These are phyloP conservation scores for Lycocerus yunnanus DNA, from an alignment of 2,888 invertebrate genomes.

Conservation along the genomic window DNA sequence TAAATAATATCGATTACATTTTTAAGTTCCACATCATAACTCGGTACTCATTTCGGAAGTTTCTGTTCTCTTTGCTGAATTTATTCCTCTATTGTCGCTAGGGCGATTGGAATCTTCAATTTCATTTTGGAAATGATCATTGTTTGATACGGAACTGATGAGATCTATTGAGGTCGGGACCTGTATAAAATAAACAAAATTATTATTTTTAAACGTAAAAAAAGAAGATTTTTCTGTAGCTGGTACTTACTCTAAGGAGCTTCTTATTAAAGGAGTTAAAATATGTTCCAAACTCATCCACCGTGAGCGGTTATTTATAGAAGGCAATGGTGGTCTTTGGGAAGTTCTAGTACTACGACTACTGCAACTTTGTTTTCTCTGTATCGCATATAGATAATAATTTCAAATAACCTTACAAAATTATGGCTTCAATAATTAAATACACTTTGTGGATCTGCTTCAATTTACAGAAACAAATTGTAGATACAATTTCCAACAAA, in stretches of 20 bases:
- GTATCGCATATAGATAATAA: slow-evolving; percentile 40
- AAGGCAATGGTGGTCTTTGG: slow-evolving; percentile 43
- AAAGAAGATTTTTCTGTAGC: neutral
- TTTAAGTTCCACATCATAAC: slow-evolving; percentile 54
- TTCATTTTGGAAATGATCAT: slow-evolving; percentile 27
- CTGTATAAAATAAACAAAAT: slow-evolving; percentile 21
- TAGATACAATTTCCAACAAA: neutral
- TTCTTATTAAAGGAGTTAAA: slow-evolving; percentile 47
- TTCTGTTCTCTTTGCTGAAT: slow-evolving; percentile 34
- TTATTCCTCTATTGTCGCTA: slow-evolving; percentile 42
- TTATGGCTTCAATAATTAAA: neutral
- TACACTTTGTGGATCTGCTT: slow-evolving; percentile 37
- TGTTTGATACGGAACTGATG: slow-evolving; percentile 17
- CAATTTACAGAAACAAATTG: slow-evolving; percentile 23
- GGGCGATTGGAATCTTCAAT: slow-evolving; percentile 35
- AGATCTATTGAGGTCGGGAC: slow-evolving; percentile 34
- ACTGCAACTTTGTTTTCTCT: slow-evolving; percentile 46
- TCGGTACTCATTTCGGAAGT: slow-evolving; percentile 72
- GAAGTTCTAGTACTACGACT: slow-evolving; percentile 41
- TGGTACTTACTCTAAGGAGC: slow-evolving; percentile 43
- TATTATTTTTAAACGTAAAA: neutral
- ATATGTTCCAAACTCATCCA: slow-evolving; percentile 48
- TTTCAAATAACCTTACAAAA: neutral
- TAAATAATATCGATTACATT: neutral
- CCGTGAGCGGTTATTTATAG: slow-evolving; percentile 44